These are phyloP conservation scores for Limnephilus lunatus DNA, from an alignment of 2,888 invertebrate species.

Conservation along the genomic window DNA sequence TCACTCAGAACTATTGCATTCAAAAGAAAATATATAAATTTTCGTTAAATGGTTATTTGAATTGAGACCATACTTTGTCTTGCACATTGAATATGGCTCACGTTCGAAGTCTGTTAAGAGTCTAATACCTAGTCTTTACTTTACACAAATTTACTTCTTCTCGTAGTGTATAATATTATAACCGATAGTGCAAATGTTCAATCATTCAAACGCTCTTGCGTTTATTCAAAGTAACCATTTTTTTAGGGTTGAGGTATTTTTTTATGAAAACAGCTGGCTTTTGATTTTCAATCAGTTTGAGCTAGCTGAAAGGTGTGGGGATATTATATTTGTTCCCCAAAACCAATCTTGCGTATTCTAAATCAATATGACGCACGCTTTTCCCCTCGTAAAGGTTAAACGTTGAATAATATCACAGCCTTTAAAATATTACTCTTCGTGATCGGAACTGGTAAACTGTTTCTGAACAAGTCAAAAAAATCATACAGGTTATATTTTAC, in stretches of 20 bases:
- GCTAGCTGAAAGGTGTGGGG: not conserved
- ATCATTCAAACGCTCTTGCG: too few relatives aligned
- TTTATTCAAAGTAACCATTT: not conserved
- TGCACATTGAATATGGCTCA: too few relatives aligned
- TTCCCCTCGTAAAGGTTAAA: not conserved
- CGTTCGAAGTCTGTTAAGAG: not conserved
- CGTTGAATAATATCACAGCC: conserved; percentile 21
- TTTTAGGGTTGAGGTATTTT: not conserved
- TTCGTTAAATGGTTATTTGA: too few relatives aligned
- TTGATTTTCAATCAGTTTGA: not conserved
- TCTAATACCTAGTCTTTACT: not conserved
- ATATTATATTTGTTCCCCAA: not conserved
- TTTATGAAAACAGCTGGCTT: not conserved
- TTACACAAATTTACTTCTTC: too few relatives aligned
- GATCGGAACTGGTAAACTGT: conserved; percentile 7
- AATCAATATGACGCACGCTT: conserved; percentile 14
- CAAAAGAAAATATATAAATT: too few relatives aligned
- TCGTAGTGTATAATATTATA: not conserved
- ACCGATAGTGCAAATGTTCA: not conserved
- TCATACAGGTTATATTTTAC: not conserved
- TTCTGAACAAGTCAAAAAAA: not conserved
- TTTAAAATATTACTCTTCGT: conserved; percentile 39
- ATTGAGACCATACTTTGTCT: too few relatives aligned
- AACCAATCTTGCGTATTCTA: not conserved
- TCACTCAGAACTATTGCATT: too few relatives aligned